Evolutionary conservation across 2,113 vertebrate species (phyloP).

Genomic region (Caranx melampygus): DNA sequence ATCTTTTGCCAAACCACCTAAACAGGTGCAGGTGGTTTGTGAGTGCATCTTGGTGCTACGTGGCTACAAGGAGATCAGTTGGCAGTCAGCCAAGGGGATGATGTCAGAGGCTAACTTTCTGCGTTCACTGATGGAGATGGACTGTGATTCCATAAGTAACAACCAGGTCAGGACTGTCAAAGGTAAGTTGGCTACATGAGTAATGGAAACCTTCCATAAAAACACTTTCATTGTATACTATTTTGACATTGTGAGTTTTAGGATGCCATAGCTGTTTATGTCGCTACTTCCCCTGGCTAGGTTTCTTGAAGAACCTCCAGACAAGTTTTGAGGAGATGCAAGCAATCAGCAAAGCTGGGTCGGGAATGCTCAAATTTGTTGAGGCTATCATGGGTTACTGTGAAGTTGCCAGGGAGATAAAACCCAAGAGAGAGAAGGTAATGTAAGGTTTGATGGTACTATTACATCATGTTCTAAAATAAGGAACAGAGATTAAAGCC

Average conservation of each 20-base stretch:
- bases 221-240: neutral
- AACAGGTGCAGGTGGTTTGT: constrained; percentile 93
- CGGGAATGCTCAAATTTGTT: constrained; percentile 97
- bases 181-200: constrained; percentile 77
- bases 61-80: constrained; percentile 92
- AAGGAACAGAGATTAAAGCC: neutral
- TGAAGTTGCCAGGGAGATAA: constrained; percentile 91
- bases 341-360: constrained; percentile 92
- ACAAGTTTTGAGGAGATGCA: constrained; percentile 93
- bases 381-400: constrained; percentile 95
- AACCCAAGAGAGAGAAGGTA: constrained; percentile 96
- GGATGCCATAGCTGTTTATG: neutral
- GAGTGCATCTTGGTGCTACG: constrained; percentile 96
- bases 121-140: constrained; percentile 90
- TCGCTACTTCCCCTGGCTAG: constrained; percentile 78
- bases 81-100: constrained; percentile 95
- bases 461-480: neutral
- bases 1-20: constrained; percentile 96
- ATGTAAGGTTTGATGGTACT: neutral
- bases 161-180: constrained; percentile 89
- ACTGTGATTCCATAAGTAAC: constrained; percentile 88
- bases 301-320: constrained; percentile 89
- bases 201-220: neutral
- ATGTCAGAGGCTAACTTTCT: constrained; percentile 98
- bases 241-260: neutral